A percentile compares a stretch with the other conserved stretches of the same genome.
phyloP scores from a whole-genome alignment of 2,888 invertebrate species.

The Pycnomerus fuliginosus region DNA sequence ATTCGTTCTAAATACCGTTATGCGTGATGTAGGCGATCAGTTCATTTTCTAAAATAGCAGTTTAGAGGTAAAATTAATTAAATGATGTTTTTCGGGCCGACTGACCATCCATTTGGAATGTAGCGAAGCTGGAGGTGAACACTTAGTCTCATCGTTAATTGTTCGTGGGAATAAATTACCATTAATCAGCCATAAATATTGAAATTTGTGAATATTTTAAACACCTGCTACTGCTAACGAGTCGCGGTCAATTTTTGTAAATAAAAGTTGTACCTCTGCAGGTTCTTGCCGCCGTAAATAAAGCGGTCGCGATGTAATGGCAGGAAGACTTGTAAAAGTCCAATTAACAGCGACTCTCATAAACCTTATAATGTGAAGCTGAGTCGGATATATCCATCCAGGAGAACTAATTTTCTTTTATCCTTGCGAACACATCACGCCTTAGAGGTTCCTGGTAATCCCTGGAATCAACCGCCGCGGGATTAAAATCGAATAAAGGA shows the following conservation, averaged over 20 bases:
- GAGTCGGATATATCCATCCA: constrained; percentile 4
- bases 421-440: constrained; percentile 9
- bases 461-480: constrained; percentile 13
- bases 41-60: no score
- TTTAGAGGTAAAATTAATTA: no score
- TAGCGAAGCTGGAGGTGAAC: no score
- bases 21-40: no score
- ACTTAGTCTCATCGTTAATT: constrained; percentile 15
- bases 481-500: constrained; percentile 14
- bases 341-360: constrained; percentile 20
- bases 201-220: constrained; percentile 20
- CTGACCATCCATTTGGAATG: no score
- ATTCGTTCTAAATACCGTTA: no score
- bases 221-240: constrained; percentile 19
- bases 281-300: constrained; percentile 3
- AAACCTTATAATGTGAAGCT: constrained; percentile 14
- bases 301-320: constrained; percentile 11
- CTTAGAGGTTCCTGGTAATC: constrained; percentile 17
- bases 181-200: constrained; percentile 19
- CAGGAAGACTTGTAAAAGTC: constrained; percentile 22
- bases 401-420: constrained; percentile 23
- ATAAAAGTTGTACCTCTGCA: constrained; percentile 5
- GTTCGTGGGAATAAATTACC: constrained; percentile 19
- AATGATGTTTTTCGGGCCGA: no score
- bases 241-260: constrained; percentile 17